Conservation (phyloP, 2,888 invertebrate genomes). For the Cantharis lateralis region DNA sequence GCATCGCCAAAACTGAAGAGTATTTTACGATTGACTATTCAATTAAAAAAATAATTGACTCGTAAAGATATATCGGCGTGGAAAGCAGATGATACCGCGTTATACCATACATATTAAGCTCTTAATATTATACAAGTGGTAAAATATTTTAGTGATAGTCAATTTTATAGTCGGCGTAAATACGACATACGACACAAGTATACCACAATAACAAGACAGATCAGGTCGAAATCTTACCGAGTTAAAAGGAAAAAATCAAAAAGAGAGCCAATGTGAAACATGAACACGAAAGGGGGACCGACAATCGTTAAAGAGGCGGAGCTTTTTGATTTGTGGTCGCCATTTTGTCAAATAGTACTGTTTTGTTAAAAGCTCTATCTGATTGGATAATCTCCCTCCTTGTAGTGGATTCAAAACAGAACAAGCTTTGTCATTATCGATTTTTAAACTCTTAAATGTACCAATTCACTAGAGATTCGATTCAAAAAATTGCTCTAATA, state of each 20-base stretch:
- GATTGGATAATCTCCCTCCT: constrained; percentile 58
- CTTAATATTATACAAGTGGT: background rate
- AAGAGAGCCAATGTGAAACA: constrained; percentile 55
- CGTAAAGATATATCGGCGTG: background rate
- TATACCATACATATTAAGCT: background rate
- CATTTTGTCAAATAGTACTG: constrained; percentile 61
- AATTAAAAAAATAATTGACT: background rate
- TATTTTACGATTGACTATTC: background rate
- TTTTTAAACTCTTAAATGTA: background rate
- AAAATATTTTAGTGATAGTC: constrained; percentile 3
- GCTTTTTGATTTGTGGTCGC: constrained; percentile 59
- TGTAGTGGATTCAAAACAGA: constrained; percentile 30
- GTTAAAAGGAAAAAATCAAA: constrained; percentile 51
- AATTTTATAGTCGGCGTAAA: background rate
- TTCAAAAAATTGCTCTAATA: background rate
- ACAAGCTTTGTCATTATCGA: constrained; percentile 7
- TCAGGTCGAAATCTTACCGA: constrained; percentile 47
- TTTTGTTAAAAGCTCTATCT: constrained; percentile 58
- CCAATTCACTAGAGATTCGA: background rate
- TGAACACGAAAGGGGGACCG: constrained; percentile 57
- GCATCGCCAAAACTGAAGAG: background rate
- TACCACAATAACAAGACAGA: constrained; percentile 43
- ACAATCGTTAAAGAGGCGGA: constrained; percentile 57
- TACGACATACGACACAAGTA: background rate
- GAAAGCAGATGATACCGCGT: background rate